A percentile compares a stretch with the other conserved stretches of the same genome.
Evolutionary conservation across 2,888 invertebrate species (phyloP).

Genomic region (Entomobrya proxima): DNA sequence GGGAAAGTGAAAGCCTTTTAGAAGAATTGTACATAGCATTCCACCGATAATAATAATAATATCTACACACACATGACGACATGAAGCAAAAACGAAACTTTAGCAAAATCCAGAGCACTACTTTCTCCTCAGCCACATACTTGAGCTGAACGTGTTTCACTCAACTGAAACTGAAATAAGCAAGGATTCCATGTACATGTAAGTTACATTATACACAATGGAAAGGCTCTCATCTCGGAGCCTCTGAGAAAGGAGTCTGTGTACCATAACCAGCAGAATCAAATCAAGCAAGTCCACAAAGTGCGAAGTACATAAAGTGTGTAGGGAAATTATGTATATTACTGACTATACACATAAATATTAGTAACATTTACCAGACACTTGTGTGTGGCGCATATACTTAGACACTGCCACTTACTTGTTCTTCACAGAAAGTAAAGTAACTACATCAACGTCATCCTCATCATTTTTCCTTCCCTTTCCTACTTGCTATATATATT

Average conservation of each 20-base stretch:
- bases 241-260: too few relatives aligned
- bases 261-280: neutral
- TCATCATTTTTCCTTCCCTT: neutral
- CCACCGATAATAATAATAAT: neutral
- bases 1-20: neutral
- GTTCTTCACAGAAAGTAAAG: neutral
- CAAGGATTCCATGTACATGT: neutral
- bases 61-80: neutral
- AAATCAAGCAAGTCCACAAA: neutral
- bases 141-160: neutral
- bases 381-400: too few relatives aligned
- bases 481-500: too few relatives aligned
- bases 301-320: neutral
- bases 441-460: conserved; percentile 41
- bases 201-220: neutral
- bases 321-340: neutral
- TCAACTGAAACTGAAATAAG: neutral
- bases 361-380: neutral
- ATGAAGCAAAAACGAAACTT: neutral
- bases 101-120: too few relatives aligned
- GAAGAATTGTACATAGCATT: neutral
- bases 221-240: neutral
- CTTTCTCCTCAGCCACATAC: neutral
- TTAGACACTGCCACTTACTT: neutral
- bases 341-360: neutral